Evolutionary conservation across 2,888 invertebrate genomes (phyloP), one percentile per base, ranked within the genome.

Genomic region (Panopea generosa): DNA sequence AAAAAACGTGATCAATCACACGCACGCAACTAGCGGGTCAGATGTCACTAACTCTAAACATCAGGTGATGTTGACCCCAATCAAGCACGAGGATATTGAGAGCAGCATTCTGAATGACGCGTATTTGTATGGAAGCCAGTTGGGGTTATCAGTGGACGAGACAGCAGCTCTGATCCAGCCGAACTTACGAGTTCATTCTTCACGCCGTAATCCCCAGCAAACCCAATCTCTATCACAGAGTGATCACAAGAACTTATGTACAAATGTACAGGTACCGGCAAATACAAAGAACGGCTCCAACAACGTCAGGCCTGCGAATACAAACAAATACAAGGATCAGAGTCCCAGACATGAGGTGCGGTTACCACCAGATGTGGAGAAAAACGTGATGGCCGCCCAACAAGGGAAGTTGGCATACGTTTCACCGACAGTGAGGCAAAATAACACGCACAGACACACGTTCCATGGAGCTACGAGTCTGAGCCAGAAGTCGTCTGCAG

Each of bases 1-100:
- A 67, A 96, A 96, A 90, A 96, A 96, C 92, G 95, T 96, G 20
- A 95, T 87, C 40, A 96, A 95, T 88, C 96, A 96, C 92, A 96
- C 96, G 70, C 96, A 96, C 77, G 11, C 33, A 11, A 11, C 6
- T 4, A 4, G 6, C 4, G 33, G 33, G 33, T 95, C 96, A 69
- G 69, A 69, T 38, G 65, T 61, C 33, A 62, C 52, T 33, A 77
- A 66, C 52, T 66, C 79, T 56, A 85, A 85, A 63, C 85, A 86
- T 55, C 83, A 78, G 38, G 80, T 85, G 18, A 84, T 83, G 45
- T 84, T 90, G 53, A 89, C 87, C 22, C 89, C 89, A 14, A 89
- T 90, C 59, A 91, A 91, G 71, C 89, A 90, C 60, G 91, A 91
- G 68, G 86, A 87, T n/a, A 60, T 86, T 24, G 86, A 85, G 68